These are phyloP conservation scores for Oryzaephilus surinamensis DNA, from an alignment of 1,140 invertebrate genomes.

Conservation along the genomic window DNA sequence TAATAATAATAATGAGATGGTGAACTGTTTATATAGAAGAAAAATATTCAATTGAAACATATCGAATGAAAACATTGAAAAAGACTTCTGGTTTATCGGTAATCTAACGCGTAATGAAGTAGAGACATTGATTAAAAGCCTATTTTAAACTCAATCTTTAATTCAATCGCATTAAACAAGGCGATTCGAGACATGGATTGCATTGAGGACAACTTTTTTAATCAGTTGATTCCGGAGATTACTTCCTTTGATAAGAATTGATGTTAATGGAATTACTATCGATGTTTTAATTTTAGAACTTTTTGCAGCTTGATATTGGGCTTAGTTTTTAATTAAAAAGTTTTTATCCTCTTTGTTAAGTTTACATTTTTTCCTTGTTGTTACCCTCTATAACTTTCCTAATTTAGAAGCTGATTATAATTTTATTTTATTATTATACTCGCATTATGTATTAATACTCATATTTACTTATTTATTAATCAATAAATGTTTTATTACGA, in stretches of 20 bases:
- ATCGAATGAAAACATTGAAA: constrained; percentile 8
- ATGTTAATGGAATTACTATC: constrained; percentile 37
- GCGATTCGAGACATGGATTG: constrained; percentile 18
- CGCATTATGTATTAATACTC: too few species aligned
- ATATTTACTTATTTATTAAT: too few species aligned
- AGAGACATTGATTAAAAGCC: constrained; percentile 35
- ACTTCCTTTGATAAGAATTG: constrained; percentile 32
- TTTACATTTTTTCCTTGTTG: too few species aligned
- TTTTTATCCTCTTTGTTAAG: constrained; percentile 14
- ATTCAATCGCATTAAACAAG: constrained; percentile 34
- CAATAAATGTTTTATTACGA: too few species aligned
- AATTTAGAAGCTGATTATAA: too few species aligned
- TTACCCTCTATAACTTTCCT: too few species aligned
- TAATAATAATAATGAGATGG: too few species aligned
- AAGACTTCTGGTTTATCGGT: constrained; percentile 20
- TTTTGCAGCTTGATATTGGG: constrained; percentile 17
- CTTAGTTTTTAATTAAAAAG: constrained; percentile 28
- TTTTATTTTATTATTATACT: too few species aligned
- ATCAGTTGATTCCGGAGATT: constrained; percentile 35
- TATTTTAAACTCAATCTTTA: constrained; percentile 34
- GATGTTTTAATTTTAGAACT: constrained; percentile 33
- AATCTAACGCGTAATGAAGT: constrained; percentile 33
- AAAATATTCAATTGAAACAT: constrained; percentile 9
- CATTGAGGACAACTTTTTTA: constrained; percentile 35
- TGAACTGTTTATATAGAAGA: too few species aligned